These are phyloP conservation scores for Girardinus metallicus DNA, from an alignment of 2,797 vertebrate species.

Conservation along the genomic window DNA sequence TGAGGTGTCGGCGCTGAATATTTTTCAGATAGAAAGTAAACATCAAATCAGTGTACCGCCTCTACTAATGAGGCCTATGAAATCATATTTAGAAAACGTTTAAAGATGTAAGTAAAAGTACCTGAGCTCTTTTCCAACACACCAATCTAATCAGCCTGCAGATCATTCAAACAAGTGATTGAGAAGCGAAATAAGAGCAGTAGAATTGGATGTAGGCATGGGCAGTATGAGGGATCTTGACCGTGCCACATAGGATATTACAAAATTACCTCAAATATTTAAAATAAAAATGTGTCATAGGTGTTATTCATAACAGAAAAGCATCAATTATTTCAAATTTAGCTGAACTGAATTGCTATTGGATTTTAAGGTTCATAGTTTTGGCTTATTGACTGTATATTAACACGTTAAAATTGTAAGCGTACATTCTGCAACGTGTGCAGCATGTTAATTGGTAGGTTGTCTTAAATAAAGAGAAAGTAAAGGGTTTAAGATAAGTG, in stretches of 20 bases:
- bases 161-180: conserved; percentile 6
- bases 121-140: neutral
- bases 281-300: neutral
- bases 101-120: neutral
- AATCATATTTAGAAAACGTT: neutral
- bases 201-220: neutral
- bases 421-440: neutral
- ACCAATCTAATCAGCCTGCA: neutral
- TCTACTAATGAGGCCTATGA: neutral
- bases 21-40: neutral
- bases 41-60: conserved; percentile 3
- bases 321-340: neutral
- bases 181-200: conserved; percentile 15
- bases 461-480: neutral
- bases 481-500: neutral
- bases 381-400: neutral
- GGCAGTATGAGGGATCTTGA: no score
- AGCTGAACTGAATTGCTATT: neutral
- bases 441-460: neutral
- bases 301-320: neutral
- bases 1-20: neutral
- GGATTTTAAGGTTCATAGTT: neutral
- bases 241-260: neutral
- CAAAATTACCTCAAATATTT: neutral
- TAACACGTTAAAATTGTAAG: neutral